Percentiles rank a stretch among this genome's conserved stretches.
These are phyloP conservation scores for Perca schrenkii DNA, from an alignment of 2,113 vertebrate species.

Conservation along the genomic window DNA sequence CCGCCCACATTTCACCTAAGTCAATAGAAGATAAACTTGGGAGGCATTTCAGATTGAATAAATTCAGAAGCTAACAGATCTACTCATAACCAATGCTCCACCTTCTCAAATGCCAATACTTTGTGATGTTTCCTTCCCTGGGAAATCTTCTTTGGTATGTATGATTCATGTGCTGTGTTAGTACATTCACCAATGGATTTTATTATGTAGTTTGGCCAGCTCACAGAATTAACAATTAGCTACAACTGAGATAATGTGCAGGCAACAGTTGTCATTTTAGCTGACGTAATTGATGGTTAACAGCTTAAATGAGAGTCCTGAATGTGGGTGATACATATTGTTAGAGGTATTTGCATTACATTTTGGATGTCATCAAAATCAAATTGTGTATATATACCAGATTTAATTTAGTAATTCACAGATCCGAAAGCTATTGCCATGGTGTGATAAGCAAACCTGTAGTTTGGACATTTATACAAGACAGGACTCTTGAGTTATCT, in stretches of 20 bases:
- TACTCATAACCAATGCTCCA: background rate
- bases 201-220: background rate
- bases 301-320: background rate
- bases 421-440: background rate
- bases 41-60: slow-evolving; percentile 8
- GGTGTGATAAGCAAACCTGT: background rate
- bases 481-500: background rate
- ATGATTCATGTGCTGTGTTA: too few species aligned
- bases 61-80: background rate
- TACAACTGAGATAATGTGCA: background rate
- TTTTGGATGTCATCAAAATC: background rate
- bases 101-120: background rate
- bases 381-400: too few species aligned
- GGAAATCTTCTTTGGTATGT: too few species aligned
- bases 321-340: background rate
- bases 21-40: slow-evolving; percentile 23
- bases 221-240: background rate
- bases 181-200: background rate
- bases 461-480: background rate
- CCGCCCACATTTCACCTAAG: slow-evolving; percentile 23
- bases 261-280: background rate
- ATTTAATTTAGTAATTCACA: background rate
- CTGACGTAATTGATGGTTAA: background rate
- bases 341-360: background rate
- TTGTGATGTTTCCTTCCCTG: background rate